A percentile compares a stretch with the other conserved stretches of the same genome.
Evolutionary conservation across 2,888 invertebrate species (phyloP).

Genomic region (Scaptomyza tumidula): DNA sequence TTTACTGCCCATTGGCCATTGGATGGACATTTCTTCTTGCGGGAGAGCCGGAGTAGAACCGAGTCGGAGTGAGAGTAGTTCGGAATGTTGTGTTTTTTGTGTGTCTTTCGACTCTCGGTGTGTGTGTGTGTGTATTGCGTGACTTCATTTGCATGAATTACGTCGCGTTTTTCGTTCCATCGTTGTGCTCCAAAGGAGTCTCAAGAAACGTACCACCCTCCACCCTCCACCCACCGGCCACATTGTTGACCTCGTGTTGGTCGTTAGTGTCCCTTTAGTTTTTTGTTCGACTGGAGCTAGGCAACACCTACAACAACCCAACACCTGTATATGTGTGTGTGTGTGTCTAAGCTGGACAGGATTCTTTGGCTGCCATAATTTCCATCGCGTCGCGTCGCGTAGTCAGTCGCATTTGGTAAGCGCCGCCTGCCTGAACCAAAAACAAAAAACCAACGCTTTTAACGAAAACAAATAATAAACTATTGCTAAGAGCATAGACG

Average conservation of each 20-base stretch:
- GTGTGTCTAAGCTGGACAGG: conserved; percentile 17
- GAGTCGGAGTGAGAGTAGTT: background rate
- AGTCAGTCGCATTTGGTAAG: conserved; percentile 56
- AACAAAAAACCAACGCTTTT: conserved; percentile 34
- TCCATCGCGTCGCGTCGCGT: conserved; percentile 48
- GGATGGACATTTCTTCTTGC: conserved; percentile 1
- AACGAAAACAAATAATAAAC: conserved; percentile 48
- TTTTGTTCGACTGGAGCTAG: conserved; percentile 5
- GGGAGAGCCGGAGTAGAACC: background rate
- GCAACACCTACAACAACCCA: conserved; percentile 32
- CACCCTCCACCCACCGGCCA: background rate
- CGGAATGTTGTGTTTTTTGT: background rate
- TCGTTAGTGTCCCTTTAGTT: conserved; percentile 65
- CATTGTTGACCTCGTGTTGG: conserved; percentile 30
- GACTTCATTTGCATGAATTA: conserved; percentile 82
- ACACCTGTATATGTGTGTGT: conserved; percentile 49
- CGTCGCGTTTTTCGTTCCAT: conserved; percentile 48
- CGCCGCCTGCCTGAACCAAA: conserved; percentile 47
- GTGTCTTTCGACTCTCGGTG: conserved; percentile 1
- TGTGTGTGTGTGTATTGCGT: conserved; percentile 71
- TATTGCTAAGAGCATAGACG: conserved; percentile 64
- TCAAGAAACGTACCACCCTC: conserved; percentile 12
- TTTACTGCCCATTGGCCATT: background rate
- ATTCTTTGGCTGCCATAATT: conserved; percentile 57
- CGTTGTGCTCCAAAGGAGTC: conserved; percentile 19